These are phyloP conservation scores for Eudorcas thomsonii DNA, from an alignment of 2,113 vertebrate species.

Conservation along the genomic window DNA sequence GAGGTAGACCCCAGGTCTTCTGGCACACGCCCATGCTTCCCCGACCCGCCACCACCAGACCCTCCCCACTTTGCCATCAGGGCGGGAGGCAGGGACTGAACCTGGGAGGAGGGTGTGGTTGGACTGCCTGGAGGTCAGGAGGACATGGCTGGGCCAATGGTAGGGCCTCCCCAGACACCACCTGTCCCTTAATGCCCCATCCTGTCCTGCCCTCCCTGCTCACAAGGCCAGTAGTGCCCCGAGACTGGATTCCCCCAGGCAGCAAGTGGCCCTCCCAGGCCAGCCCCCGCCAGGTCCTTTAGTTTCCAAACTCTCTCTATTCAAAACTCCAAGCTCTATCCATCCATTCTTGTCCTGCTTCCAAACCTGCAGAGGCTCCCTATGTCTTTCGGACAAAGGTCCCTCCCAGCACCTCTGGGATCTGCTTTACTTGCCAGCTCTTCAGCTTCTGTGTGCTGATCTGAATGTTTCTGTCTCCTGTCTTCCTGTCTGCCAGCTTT, in stretches of 20 bases:
- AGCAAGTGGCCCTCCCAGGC: not conserved
- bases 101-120: not conserved
- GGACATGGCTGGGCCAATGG: not conserved
- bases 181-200: not conserved
- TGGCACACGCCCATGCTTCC: rapidly evolving
- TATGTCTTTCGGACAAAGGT: not conserved
- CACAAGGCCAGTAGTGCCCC: not conserved
- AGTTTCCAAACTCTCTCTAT: not conserved
- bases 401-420: not conserved
- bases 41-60: not conserved
- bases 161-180: not conserved
- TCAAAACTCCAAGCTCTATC: not conserved
- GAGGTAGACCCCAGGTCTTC: not conserved
- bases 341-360: not conserved
- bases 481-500: not conserved
- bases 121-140: not conserved
- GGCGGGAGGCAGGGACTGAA: not conserved
- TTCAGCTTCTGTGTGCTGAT: rapidly evolving
- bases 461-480: not conserved
- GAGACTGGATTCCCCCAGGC: not conserved
- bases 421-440: not conserved
- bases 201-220: not conserved
- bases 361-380: not conserved
- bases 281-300: not conserved
- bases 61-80: not conserved